These are phyloP conservation scores for Octopus sinensis DNA, from an alignment of 1,140 invertebrate species.

Conservation along the genomic window DNA sequence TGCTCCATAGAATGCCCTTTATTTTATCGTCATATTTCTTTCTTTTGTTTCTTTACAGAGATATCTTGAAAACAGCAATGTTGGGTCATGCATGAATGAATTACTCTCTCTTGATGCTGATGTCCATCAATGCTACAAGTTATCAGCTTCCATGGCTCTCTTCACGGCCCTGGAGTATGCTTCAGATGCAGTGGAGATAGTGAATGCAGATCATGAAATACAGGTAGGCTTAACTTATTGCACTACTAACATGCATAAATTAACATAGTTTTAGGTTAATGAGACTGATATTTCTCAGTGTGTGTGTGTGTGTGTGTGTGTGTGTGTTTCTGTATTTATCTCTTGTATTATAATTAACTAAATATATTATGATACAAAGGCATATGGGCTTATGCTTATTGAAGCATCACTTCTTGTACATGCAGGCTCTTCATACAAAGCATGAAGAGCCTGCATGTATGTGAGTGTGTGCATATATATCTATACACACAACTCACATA, in stretches of 20 bases:
- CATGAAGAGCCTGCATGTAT: too few species aligned
- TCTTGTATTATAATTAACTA: too few species aligned
- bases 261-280: not conserved
- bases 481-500: too few species aligned
- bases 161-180: conserved; percentile 81
- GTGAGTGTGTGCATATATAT: too few species aligned
- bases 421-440: too few species aligned
- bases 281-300: not conserved
- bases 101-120: conserved; percentile 71
- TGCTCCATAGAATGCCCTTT: too few species aligned
- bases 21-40: not conserved
- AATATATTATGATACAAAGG: too few species aligned
- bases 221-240: conserved; percentile 63
- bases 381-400: too few species aligned
- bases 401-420: too few species aligned
- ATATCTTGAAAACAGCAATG: conserved; percentile 69
- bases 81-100: conserved; percentile 71
- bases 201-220: conserved; percentile 77
- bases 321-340: not conserved
- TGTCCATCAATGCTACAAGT: conserved; percentile 62
- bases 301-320: not conserved
- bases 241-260: too few species aligned
- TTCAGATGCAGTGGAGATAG: conserved; percentile 81
- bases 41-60: conserved; percentile 61
- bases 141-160: conserved; percentile 69